Evolutionary conservation across 2,113 vertebrate genomes (phyloP).

Genomic region (Cyphomyrus plagiostoma): DNA sequence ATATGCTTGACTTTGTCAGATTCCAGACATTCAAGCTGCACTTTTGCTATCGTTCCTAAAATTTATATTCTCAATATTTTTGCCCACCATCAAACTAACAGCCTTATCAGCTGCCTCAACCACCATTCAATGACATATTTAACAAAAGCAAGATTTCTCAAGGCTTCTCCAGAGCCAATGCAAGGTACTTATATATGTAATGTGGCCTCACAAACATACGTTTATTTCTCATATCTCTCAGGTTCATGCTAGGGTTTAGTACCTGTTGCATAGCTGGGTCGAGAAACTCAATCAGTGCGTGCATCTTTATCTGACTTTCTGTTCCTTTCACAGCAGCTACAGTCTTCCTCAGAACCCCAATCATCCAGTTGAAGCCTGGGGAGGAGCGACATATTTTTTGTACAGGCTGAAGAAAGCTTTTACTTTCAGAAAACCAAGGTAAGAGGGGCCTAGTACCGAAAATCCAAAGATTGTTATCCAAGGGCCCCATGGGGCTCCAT

Average conservation of each 20-base stretch:
- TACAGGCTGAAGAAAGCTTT: not conserved
- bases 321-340: constrained; percentile 29
- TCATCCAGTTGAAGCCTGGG: constrained; percentile 58
- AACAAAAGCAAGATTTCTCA: not conserved
- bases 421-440: not conserved
- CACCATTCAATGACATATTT: not conserved
- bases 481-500: not conserved
- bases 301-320: constrained; percentile 14
- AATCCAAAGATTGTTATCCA: not conserved
- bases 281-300: constrained; percentile 49
- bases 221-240: not conserved
- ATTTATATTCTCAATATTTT: not conserved
- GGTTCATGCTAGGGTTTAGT: not conserved
- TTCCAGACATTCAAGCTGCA: not conserved
- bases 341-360: constrained; percentile 45
- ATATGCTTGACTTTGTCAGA: not conserved
- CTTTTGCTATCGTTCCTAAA: not conserved
- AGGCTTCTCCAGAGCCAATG: not conserved
- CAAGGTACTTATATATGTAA: not conserved
- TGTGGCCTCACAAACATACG: not conserved
- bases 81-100: not conserved
- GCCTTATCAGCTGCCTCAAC: not conserved
- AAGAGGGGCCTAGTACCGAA: not conserved
- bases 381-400: not conserved
- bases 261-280: constrained; percentile 42